Evolutionary conservation across 2,797 vertebrate species (phyloP), one percentile per base, ranked within the genome.

Genomic region (Sebastes ruberrimus): DNA sequence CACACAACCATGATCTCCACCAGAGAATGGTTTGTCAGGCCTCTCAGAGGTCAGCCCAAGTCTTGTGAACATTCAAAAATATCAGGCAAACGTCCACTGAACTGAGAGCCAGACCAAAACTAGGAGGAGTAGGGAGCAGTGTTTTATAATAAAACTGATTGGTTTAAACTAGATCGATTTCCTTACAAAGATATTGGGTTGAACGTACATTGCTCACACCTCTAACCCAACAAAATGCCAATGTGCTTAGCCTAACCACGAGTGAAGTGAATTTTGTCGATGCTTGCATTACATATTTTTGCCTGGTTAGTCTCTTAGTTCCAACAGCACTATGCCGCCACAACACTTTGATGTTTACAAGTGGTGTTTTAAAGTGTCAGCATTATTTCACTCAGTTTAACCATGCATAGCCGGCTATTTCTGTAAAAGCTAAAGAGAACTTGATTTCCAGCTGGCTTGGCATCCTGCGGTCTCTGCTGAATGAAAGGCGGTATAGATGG

Each of bases 401-500:
- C 76, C 33, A 49, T 52, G 62, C 63, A 52, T 38, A 60, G 5
- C 20, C 2, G 13, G 46, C 66, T 18, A 28, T 53, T 76, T 20
- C 61, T 65, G 16, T 73, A 38, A 70, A 65, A 56, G 61, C 53
- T 66, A 57, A 35, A 30, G 53, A 73, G 22, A 64, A 49, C 30
- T 65, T 65, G n/a, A 27, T 71, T 57, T 62, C 65, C 70, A 77
- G 60, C 65, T 67, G 49, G 28, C 60, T 32, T 33, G 33, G 20
- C 56, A 33, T 57, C 25, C 28, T 63, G 64, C 20, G n/a, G 23
- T 53, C 56, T 38, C 49, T 71, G 27, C 49, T 56, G 28, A 64
- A 52, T 71, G 16, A 59, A 65, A 56, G 25, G 32, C 61, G 7
- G 18, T 22, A 62, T 20, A 61, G 49, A 79, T 76, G 16, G 64